Evolutionary conservation across 2,888 invertebrate genomes (phyloP).

Genomic region (Sinelater perroti): DNA sequence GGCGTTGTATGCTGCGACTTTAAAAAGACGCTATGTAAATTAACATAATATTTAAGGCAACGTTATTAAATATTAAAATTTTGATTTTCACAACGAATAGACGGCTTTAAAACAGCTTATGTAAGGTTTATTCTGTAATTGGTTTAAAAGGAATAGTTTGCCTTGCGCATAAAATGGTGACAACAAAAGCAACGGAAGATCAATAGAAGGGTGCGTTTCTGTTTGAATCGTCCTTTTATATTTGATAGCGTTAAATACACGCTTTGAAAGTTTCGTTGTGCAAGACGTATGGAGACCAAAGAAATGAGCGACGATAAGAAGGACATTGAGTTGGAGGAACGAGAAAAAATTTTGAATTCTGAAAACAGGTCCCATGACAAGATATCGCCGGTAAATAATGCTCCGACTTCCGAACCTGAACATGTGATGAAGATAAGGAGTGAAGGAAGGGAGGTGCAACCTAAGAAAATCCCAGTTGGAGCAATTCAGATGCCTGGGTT

Average conservation of each 20-base stretch:
- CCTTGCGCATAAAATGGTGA: slow-evolving; percentile 20
- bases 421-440: slow-evolving; percentile 68
- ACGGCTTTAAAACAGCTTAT: too few relatives aligned
- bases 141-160: too few relatives aligned
- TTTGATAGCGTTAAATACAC: too few relatives aligned
- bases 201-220: slow-evolving; percentile 33
- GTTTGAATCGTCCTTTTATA: slow-evolving; percentile 3
- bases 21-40: too few relatives aligned
- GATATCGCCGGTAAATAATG: slow-evolving; percentile 53
- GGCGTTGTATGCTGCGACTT: too few relatives aligned
- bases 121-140: too few relatives aligned
- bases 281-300: slow-evolving; percentile 49
- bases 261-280: slow-evolving; percentile 1
- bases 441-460: slow-evolving; percentile 78
- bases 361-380: slow-evolving; percentile 68
- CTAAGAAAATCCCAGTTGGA: slow-evolving; percentile 85
- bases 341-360: slow-evolving; percentile 69
- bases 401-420: slow-evolving; percentile 57
- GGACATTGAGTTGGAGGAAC: slow-evolving; percentile 72
- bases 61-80: too few relatives aligned
- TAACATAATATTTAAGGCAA: too few relatives aligned
- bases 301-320: slow-evolving; percentile 70
- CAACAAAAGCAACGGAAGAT: slow-evolving; percentile 28
- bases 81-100: too few relatives aligned
- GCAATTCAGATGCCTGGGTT: slow-evolving; percentile 90